Evolutionary conservation across 2,113 vertebrate species (phyloP).

Genomic region (Tragelaphus imberbis): DNA sequence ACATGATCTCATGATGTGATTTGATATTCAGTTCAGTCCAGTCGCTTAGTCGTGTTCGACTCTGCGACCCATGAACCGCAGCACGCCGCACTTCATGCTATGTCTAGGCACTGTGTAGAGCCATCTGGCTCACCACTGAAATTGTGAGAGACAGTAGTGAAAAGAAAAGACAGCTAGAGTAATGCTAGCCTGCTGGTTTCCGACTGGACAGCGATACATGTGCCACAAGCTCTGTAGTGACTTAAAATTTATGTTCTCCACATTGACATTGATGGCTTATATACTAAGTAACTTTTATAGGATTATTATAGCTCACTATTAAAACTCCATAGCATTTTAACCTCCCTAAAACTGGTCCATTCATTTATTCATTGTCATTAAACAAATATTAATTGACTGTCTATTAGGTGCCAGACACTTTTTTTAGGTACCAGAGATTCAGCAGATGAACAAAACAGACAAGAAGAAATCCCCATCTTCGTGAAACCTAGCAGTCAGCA

Average conservation of each 20-base stretch:
- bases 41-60: too few species aligned
- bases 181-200: background rate
- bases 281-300: background rate
- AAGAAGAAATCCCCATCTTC: background rate
- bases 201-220: too few species aligned
- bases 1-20: background rate
- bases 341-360: background rate
- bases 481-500: background rate
- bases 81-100: background rate
- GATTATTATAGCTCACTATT: background rate
- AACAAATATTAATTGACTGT: background rate
- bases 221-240: background rate
- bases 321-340: background rate
- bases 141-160: background rate
- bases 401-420: background rate
- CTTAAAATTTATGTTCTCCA: background rate
- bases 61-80: too few species aligned
- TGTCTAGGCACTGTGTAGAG: background rate
- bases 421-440: background rate
- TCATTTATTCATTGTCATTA: background rate
- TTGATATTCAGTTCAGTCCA: background rate
- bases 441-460: background rate
- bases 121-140: background rate
- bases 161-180: background rate
- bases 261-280: background rate